Conservation (phyloP, 2,888 invertebrate genomes). For the Phengaris arion region DNA sequence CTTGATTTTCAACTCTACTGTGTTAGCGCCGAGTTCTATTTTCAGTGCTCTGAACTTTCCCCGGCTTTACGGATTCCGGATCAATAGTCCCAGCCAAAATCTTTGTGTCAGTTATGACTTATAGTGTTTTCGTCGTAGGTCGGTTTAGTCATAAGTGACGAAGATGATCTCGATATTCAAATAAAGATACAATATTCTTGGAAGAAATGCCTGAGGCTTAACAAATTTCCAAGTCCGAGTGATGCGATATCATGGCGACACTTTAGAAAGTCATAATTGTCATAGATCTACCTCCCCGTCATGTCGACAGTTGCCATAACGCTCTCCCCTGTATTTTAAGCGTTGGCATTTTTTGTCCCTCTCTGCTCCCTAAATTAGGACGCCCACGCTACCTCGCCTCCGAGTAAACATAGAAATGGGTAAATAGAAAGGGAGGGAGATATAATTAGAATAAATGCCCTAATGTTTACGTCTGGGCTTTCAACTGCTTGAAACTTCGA, state of each 20-base stretch:
- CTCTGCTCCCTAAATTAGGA: conserved; percentile 71
- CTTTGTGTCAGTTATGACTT: neutral
- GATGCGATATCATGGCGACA: neutral
- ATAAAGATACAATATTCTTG: neutral
- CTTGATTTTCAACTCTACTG: too few species aligned
- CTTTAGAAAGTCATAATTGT: conserved; percentile 36
- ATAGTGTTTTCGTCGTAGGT: neutral
- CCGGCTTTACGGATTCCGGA: too few species aligned
- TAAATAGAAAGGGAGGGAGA: conserved; percentile 73
- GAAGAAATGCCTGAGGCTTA: neutral
- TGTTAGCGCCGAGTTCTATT: too few species aligned
- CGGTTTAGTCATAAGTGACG: conserved; percentile 1
- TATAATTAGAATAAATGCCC: conserved; percentile 75
- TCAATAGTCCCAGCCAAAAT: too few species aligned
- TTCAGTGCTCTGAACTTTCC: too few species aligned
- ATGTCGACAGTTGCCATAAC: conserved; percentile 62
- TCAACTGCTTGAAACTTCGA: conserved; percentile 3
- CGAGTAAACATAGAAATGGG: conserved; percentile 73
- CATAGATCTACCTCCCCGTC: conserved; percentile 58
- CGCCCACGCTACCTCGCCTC: conserved; percentile 75
- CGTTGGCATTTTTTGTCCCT: conserved; percentile 63
- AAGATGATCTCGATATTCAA: neutral
- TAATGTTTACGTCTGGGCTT: conserved; percentile 6
- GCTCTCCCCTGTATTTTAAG: conserved; percentile 56
- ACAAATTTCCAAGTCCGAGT: neutral